Conservation (phyloP, 2,113 vertebrate genomes). For the Peromyscus leucopus region DNA sequence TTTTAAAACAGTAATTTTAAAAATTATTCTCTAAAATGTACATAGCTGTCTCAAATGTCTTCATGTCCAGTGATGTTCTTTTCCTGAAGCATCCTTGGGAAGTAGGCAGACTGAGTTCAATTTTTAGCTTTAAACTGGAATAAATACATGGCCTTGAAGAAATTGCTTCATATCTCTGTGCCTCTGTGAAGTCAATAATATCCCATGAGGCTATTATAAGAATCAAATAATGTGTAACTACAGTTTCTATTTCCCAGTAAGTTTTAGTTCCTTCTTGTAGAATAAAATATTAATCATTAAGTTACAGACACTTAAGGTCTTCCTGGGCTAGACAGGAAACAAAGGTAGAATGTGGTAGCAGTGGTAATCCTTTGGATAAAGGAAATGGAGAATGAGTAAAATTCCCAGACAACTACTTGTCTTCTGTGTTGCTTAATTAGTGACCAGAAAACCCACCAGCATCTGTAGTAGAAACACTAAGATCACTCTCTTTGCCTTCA, state of each 20-base stretch:
- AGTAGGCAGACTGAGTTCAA: slow-evolving; percentile 5
- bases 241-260: background rate
- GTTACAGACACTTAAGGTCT: background rate
- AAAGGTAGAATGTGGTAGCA: background rate
- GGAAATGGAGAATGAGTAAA: background rate
- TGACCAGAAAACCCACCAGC: background rate
- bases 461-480: slow-evolving; percentile 35
- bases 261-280: slow-evolving; percentile 18
- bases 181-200: slow-evolving; percentile 12
- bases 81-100: slow-evolving; percentile 1
- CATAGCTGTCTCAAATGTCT: background rate
- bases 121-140: slow-evolving; percentile 38
- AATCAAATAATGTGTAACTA: slow-evolving; percentile 29
- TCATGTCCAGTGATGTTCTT: background rate
- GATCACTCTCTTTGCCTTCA: slow-evolving; percentile 30
- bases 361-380: background rate
- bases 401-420: background rate
- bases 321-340: background rate
- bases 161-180: slow-evolving; percentile 26
- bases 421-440: slow-evolving; percentile 53
- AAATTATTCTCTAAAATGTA: slow-evolving; percentile 17
- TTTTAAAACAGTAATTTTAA: slow-evolving; percentile 27
- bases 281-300: background rate
- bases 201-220: background rate
- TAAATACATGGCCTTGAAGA: background rate